Evolutionary conservation across 2,113 vertebrate genomes (phyloP).

Genomic region (Polypterus senegalus): DNA sequence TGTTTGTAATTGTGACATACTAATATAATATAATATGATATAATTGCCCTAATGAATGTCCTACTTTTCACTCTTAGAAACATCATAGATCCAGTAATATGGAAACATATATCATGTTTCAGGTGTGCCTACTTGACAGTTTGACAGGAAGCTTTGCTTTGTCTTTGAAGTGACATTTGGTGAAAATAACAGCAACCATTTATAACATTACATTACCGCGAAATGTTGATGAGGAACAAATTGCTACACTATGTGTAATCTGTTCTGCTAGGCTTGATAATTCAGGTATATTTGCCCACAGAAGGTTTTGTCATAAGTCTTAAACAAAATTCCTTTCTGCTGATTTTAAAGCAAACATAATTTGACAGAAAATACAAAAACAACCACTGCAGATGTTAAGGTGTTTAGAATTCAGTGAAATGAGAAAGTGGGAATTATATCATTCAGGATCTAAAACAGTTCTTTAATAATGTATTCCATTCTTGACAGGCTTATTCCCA

Average conservation of each 20-base stretch:
- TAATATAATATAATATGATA: too few species aligned
- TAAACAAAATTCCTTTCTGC: constrained; percentile 4
- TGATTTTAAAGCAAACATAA: constrained; percentile 10
- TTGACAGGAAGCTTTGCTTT: not conserved
- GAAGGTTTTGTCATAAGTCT: not conserved
- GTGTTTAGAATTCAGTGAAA: constrained; percentile 1
- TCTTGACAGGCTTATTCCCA: constrained; percentile 9
- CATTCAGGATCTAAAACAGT: constrained; percentile 8
- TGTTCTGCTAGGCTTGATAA: not conserved
- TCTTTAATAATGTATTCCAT: constrained; percentile 13
- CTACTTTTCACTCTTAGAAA: not conserved
- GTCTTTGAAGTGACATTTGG: not conserved
- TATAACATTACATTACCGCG: not conserved
- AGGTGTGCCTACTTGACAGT: not conserved
- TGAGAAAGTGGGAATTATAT: constrained; percentile 6
- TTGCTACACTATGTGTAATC: not conserved
- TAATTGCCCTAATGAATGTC: not conserved
- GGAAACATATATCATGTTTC: not conserved
- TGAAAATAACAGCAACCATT: not conserved
- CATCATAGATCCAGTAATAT: not conserved
- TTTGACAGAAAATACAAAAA: not conserved
- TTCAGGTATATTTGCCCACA: not conserved
- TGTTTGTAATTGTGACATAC: too few species aligned
- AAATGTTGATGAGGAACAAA: not conserved
- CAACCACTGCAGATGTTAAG: constrained; percentile 1